A percentile compares a stretch with the other conserved stretches of the same genome.
Evolutionary conservation across 2,888 invertebrate genomes (phyloP).

Genomic region (Teleogryllus oceanicus): DNA sequence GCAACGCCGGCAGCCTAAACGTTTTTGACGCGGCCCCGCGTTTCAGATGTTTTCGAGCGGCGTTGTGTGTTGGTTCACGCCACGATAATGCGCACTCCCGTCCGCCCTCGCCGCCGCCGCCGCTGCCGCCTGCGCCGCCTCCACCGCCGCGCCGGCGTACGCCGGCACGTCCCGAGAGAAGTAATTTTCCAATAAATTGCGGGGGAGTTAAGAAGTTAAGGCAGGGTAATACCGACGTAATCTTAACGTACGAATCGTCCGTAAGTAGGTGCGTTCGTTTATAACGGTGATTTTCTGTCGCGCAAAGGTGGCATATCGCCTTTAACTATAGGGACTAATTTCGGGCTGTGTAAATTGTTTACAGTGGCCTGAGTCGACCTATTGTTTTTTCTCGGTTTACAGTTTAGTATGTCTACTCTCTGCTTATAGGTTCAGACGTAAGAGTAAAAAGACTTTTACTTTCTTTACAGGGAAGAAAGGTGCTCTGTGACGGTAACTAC

Average conservation of each 20-base stretch:
- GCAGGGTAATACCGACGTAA: background rate
- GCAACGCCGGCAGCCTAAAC: too few relatives aligned
- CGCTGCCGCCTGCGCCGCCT: too few relatives aligned
- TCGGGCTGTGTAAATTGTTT: background rate
- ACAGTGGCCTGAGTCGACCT: background rate
- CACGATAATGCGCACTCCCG: too few relatives aligned
- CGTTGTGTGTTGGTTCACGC: too few relatives aligned
- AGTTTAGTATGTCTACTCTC: background rate
- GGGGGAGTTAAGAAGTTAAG: background rate
- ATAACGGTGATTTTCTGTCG: background rate
- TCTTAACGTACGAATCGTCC: slow-evolving; percentile 3
- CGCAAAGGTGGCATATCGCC: background rate
- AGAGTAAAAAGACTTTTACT: background rate
- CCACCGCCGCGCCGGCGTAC: too few relatives aligned
- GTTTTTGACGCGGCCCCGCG: too few relatives aligned
- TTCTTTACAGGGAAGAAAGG: background rate
- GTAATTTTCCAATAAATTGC: too few relatives aligned
- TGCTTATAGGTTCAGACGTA: background rate
- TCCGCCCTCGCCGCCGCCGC: too few relatives aligned
- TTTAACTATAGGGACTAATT: background rate
- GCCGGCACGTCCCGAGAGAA: too few relatives aligned
- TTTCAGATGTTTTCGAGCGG: too few relatives aligned
- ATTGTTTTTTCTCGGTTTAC: background rate
- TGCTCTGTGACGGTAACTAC: background rate
- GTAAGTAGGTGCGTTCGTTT: background rate